These are phyloP conservation scores for Lymantria monacha DNA, from an alignment of 2,888 invertebrate genomes.

Conservation along the genomic window DNA sequence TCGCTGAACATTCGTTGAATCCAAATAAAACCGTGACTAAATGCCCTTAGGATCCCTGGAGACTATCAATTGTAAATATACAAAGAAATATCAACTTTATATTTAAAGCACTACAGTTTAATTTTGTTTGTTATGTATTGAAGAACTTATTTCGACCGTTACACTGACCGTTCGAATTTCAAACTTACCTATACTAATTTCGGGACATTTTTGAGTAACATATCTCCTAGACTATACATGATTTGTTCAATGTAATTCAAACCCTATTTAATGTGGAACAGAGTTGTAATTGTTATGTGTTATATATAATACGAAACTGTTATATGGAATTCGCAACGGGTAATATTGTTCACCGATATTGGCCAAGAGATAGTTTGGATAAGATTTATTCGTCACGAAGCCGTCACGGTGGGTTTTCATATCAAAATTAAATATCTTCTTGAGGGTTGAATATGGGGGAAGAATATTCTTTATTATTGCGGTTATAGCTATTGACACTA, in stretches of 20 bases:
- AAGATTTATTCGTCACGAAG: constrained; percentile 70
- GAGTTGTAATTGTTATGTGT: constrained; percentile 31
- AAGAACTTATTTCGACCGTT: constrained; percentile 7
- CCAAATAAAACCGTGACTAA: constrained; percentile 80
- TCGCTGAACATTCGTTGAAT: constrained; percentile 69
- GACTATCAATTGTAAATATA: constrained; percentile 63
- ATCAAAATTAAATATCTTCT: constrained; percentile 79
- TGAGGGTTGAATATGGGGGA: constrained; percentile 43
- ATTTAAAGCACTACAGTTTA: constrained; percentile 1
- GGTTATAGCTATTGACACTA: constrained; percentile 29
- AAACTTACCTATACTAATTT: constrained; percentile 31
- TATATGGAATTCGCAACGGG: constrained; percentile 72
- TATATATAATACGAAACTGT: constrained; percentile 54
- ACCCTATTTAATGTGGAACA: neutral
- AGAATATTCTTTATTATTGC: constrained; percentile 38
- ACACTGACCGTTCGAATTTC: constrained; percentile 28
- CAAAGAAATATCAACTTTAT: constrained; percentile 32
- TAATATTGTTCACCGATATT: constrained; percentile 78
- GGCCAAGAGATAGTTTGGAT: constrained; percentile 66
- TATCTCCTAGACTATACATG: constrained; percentile 11
- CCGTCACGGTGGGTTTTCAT: constrained; percentile 67
- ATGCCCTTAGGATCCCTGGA: constrained; percentile 67
- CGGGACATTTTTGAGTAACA: constrained; percentile 32
- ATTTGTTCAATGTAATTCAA: neutral
- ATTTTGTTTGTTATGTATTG: constrained; percentile 4